Evolutionary conservation across 2,113 vertebrate species (phyloP), one percentile per base, ranked within the genome.

Genomic region (Antennarius striatus): DNA sequence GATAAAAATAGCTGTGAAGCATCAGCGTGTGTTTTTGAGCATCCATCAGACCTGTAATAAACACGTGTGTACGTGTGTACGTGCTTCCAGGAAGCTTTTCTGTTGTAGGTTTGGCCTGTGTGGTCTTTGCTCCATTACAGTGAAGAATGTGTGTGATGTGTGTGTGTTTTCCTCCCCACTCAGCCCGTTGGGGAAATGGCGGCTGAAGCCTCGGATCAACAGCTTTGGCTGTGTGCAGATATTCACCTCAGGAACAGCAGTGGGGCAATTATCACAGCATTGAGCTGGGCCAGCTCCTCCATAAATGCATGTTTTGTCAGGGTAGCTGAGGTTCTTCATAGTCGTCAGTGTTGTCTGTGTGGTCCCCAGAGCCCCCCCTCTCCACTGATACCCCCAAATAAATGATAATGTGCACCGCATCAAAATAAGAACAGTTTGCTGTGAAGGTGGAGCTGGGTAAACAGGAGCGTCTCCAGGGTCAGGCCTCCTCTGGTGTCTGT

Each of bases 381-480:
- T 49, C 39, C 63, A 48, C 8, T 55, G 17, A 53, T 39, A 56
- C 32, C 32, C 32, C 7, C 5, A 36, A 36, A 7, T 3, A 5
- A 36, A 36, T 36, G 59, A 73, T 63, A 56, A 65, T 62, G 50
- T 75, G 71, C 79, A 74, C 80, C 52, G 50, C 68, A 65, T 71
- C 67, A 68, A 55, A 75, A 73, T 47, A 22, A 75, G 75, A 63
- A 53, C 47, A 50, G 68, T 66, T 78, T 71, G 71, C 73, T 63
- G 55, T 71, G 32, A 71, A 47, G 55, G 71, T 36, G 13, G 49
- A 42, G 59, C 16, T 14, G 10, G 13, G 49, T 71, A 45, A 65
- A 73, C 71, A 77, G 29, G 74, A 87, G 81, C 75, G 79, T 81
- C 56, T 87, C 80, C 83, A 67, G 86, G 88, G 87, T 57, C 16